These are phyloP conservation scores for Noctua pronuba DNA, from an alignment of 2,888 invertebrate genomes.

Conservation along the genomic window DNA sequence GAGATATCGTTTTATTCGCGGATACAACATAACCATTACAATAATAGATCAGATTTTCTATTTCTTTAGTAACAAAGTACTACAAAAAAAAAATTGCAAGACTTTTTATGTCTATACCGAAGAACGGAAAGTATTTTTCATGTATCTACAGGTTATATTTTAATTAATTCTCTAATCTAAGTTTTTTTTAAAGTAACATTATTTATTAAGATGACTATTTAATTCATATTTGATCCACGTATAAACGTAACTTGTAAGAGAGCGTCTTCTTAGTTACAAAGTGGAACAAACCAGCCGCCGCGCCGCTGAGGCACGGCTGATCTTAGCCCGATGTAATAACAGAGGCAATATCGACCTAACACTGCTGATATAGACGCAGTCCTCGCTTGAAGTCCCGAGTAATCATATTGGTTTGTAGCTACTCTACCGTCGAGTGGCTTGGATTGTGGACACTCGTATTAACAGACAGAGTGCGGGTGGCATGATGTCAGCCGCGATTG, in stretches of 20 bases:
- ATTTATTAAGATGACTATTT: background rate
- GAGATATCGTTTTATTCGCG: constrained; percentile 41
- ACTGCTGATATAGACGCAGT: constrained; percentile 42
- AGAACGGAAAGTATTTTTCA: background rate
- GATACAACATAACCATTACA: background rate
- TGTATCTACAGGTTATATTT: too few relatives aligned
- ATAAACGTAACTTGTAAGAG: background rate
- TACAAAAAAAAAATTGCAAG: background rate
- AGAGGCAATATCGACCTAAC: constrained; percentile 54
- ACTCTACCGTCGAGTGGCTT: constrained; percentile 42
- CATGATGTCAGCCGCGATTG: background rate
- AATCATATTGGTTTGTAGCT: constrained; percentile 55
- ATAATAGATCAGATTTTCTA: background rate
- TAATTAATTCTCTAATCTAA: background rate
- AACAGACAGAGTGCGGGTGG: constrained; percentile 39
- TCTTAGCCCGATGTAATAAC: constrained; percentile 63
- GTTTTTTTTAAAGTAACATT: background rate
- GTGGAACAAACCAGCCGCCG: constrained; percentile 39
- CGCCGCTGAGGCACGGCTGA: constrained; percentile 57
- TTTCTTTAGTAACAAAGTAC: background rate
- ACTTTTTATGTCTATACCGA: background rate
- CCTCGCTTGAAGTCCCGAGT: constrained; percentile 41
- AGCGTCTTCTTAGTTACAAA: background rate
- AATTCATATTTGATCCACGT: background rate
- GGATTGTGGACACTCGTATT: constrained; percentile 27